phyloP scores from a whole-genome alignment of 2,113 vertebrate species.

The Toxotes chatareus region DNA sequence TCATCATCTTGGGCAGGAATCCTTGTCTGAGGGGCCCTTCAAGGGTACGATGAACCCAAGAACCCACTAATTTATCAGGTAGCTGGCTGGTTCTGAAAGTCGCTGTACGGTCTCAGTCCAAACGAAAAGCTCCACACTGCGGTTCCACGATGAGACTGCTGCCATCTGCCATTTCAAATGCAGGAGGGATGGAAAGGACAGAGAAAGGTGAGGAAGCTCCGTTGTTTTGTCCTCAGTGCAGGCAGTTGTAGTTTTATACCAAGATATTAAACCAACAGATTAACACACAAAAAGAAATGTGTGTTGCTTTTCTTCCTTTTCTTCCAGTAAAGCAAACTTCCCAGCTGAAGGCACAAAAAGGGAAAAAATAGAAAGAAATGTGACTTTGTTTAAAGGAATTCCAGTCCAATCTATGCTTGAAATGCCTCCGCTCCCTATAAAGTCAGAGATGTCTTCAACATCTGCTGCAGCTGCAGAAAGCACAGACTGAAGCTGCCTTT shows the following conservation, averaged over 20 bases:
- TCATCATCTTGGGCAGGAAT: constrained; percentile 89
- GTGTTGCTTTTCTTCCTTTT: constrained; percentile 9
- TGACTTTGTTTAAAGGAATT: constrained; percentile 60
- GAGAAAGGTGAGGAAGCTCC: constrained; percentile 20
- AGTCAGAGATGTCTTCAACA: constrained; percentile 69
- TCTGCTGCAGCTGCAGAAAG: constrained; percentile 62
- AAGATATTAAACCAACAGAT: constrained; percentile 13
- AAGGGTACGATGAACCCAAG: constrained; percentile 47
- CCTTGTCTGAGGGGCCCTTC: constrained; percentile 39
- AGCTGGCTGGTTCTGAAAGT: constrained; percentile 12
- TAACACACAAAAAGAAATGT: background rate
- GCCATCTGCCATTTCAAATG: constrained; percentile 47
- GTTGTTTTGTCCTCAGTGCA: constrained; percentile 11
- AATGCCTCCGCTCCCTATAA: constrained; percentile 62
- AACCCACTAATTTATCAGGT: constrained; percentile 32
- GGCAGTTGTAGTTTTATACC: constrained; percentile 9
- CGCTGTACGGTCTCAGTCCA: constrained; percentile 49
- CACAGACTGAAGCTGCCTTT: constrained; percentile 44
- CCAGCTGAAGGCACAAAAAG: constrained; percentile 46
- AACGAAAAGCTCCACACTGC: constrained; percentile 46
- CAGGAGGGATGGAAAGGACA: constrained; percentile 31
- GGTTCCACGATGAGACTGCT: constrained; percentile 17
- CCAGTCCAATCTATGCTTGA: constrained; percentile 46
- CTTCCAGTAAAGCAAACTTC: constrained; percentile 17
- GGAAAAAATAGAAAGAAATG: constrained; percentile 17